These are phyloP conservation scores for Oncorhynchus mykiss DNA, from an alignment of 2,113 vertebrate species.

Conservation along the genomic window DNA sequence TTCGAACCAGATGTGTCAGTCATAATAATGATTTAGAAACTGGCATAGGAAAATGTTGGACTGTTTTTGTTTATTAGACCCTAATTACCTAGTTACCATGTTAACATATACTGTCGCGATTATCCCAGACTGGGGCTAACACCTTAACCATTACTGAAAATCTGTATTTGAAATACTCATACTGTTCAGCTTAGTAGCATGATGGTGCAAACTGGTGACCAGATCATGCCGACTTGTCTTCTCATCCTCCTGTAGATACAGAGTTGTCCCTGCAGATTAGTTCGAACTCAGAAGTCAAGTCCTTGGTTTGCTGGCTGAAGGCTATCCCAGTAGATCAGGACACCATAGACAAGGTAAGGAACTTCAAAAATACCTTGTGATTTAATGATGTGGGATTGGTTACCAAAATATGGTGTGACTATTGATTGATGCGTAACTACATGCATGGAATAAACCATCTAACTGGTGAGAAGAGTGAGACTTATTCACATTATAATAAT, in stretches of 20 bases:
- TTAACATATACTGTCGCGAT: background rate
- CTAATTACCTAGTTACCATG: background rate
- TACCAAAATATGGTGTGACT: too few relatives aligned
- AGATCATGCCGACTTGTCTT: background rate
- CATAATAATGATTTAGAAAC: conserved; percentile 17
- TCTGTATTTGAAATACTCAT: background rate
- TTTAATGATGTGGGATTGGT: too few relatives aligned
- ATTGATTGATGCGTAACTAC: too few relatives aligned
- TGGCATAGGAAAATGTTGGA: background rate
- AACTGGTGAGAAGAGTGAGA: too few relatives aligned
- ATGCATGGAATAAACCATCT: too few relatives aligned
- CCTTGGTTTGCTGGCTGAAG: conserved; percentile 71
- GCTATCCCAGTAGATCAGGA: conserved; percentile 68
- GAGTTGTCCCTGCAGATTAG: conserved; percentile 7
- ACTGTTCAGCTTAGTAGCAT: background rate
- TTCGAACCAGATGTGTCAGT: background rate
- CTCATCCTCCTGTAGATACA: conserved; percentile 8
- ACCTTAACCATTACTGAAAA: background rate
- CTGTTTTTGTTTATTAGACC: background rate
- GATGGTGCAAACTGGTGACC: background rate
- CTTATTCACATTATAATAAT: too few relatives aligned
- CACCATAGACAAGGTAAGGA: conserved; percentile 66
- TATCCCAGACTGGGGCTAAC: too few relatives aligned
- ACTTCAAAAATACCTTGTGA: background rate
- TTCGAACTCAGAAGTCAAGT: conserved; percentile 41